Evolutionary conservation across 2,888 invertebrate genomes (phyloP), one percentile per base, ranked within the genome.

Genomic region (Ceramica pisi): DNA sequence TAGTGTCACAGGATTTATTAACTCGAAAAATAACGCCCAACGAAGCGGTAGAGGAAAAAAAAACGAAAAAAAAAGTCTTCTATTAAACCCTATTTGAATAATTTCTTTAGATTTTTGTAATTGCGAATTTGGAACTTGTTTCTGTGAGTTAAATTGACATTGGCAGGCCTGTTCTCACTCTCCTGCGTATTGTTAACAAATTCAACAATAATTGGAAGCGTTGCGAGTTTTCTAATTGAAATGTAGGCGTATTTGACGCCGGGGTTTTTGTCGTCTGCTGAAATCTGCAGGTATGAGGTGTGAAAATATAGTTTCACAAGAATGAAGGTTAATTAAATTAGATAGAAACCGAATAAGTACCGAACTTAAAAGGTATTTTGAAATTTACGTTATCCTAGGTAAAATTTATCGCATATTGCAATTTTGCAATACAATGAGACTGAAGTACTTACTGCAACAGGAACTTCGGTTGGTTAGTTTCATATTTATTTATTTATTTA

Each of bases 281-380:
- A 51, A 46, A 64, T 19, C n/a, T 10, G 31, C 6, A 31, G 53
- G 35, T 16, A 31, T 48, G 55, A 57, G 14, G 46, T 72, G 67
- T 8, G 10, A 73, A 56, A 60, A 46, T 16, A 46, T 51, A 5
- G 7, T 16, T 48, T 48, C 23, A 31, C 6, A n/a, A 48, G 12
- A 63, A 62, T 35, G 9, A 59, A 46, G 14, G 68, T 44, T 57
- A 23, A 76, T 67, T 46, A 21, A 67, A 76, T 73, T 53, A 53
- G 21, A 26, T n/a, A 46, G 38, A 48, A 23, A 67, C 16, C 31
- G 2, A 14, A 26, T 26, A 21, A 3, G 35, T 23, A 5, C 1
- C 14, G 31, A 31, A 26, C 2, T 26, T 21, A 5, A 26, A 63
- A 35, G 23, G 26, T 1, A 16, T 55, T 46, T 64, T 1, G 26